These are phyloP conservation scores for Drosophila falleni DNA, from an alignment of 2,888 invertebrate genomes.

Conservation along the genomic window DNA sequence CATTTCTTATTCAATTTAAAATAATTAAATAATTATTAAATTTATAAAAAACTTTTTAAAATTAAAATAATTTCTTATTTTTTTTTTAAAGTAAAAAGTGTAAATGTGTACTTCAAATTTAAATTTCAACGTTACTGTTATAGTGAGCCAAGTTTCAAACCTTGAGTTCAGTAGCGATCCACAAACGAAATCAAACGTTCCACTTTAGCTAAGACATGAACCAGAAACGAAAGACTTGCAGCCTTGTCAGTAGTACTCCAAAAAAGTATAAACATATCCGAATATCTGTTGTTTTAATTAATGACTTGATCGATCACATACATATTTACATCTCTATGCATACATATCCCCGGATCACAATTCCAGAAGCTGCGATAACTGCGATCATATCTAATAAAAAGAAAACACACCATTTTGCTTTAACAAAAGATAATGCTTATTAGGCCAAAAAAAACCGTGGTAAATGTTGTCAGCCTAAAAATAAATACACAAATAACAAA, in stretches of 20 bases:
- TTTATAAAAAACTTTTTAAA: too few species aligned
- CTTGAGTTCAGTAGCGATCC: not conserved
- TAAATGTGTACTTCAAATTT: not conserved
- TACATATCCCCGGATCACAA: conserved; percentile 40
- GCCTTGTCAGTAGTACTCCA: conserved; percentile 14
- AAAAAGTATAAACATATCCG: conserved; percentile 8
- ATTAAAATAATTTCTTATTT: not conserved
- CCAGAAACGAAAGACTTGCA: conserved; percentile 4
- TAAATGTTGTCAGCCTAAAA: conserved; percentile 56
- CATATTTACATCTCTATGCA: conserved; percentile 29
- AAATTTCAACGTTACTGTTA: not conserved
- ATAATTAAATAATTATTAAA: too few species aligned
- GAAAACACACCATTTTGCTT: conserved; percentile 32
- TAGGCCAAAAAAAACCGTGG: conserved; percentile 22
- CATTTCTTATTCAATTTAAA: too few species aligned
- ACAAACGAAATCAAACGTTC: not conserved
- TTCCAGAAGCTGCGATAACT: conserved; percentile 27
- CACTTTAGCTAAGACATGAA: not conserved
- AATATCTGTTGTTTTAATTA: conserved; percentile 51
- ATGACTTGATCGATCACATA: conserved; percentile 17
- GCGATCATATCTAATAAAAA: conserved; percentile 48
- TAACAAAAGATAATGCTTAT: conserved; percentile 48
- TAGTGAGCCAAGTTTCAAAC: not conserved
- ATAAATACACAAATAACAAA: not conserved
- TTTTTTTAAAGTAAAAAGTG: too few species aligned